A percentile compares a stretch with the other conserved stretches of the same genome.
Conservation (phyloP, 2,113 vertebrate genomes). For the Oriolus oriolus region DNA sequence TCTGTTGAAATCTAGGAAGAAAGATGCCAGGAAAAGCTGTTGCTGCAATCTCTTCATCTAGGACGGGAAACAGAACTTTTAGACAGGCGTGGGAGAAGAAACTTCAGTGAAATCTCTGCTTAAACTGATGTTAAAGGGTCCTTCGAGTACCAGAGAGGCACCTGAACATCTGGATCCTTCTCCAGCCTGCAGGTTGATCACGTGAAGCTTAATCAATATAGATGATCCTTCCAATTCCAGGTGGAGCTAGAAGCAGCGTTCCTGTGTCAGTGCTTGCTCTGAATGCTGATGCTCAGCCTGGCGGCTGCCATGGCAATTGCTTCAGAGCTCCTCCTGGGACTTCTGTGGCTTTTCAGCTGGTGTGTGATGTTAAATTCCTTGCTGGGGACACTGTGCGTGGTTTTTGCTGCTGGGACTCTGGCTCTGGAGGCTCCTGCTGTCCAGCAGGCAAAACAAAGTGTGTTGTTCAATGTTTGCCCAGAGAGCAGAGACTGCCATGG, state of each 20-base stretch:
- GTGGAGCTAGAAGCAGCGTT: background rate
- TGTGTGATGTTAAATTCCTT: background rate
- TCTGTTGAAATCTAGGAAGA: background rate
- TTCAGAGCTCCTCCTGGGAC: background rate
- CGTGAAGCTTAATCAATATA: background rate
- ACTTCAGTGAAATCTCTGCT: background rate
- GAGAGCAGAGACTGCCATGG: background rate
- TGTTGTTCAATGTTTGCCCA: conserved; percentile 24
- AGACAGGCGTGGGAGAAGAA: background rate
- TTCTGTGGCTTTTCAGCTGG: background rate
- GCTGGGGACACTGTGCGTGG: background rate
- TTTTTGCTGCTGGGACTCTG: background rate
- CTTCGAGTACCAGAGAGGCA: background rate
- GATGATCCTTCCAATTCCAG: background rate
- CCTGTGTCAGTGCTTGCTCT: background rate
- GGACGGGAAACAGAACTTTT: background rate
- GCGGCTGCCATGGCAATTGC: background rate
- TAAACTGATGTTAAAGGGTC: background rate
- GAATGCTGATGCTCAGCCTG: background rate
- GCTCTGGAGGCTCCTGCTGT: background rate
- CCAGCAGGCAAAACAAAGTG: conserved; percentile 8
- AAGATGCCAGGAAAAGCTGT: background rate
- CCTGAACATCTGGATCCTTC: background rate
- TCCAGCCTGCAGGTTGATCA: background rate
- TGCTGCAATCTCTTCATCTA: background rate